A percentile compares a stretch with the other conserved stretches of the same genome.
Evolutionary conservation across 2,888 invertebrate genomes (phyloP).

Genomic region (Neoascia interrupta): DNA sequence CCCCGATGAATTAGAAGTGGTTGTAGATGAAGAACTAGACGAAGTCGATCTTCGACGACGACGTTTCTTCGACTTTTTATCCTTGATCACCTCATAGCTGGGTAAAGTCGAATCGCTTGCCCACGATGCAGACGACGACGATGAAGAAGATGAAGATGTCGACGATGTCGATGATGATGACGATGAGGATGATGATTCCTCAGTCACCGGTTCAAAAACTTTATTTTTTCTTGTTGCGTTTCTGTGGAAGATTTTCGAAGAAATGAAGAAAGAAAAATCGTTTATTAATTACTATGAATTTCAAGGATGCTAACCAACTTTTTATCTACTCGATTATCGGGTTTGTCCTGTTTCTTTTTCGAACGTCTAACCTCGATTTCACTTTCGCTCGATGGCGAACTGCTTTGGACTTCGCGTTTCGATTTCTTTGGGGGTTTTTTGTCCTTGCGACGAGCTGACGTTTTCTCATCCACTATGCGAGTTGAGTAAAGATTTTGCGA

Average conservation of each 20-base stretch:
- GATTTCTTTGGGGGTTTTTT: slow-evolving; percentile 76
- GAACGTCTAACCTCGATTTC: slow-evolving; percentile 75
- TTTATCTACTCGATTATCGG: slow-evolving; percentile 75
- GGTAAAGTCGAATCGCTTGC: slow-evolving; percentile 77
- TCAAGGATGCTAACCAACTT: slow-evolving; percentile 73
- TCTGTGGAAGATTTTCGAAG: slow-evolving; percentile 29
- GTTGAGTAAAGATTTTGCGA: slow-evolving; percentile 81
- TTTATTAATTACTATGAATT: slow-evolving; percentile 51
- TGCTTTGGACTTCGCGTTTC: slow-evolving; percentile 72
- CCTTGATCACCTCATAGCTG: slow-evolving; percentile 77
- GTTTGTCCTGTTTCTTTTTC: slow-evolving; percentile 74
- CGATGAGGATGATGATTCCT: slow-evolving; percentile 75
- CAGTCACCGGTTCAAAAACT: slow-evolving; percentile 76
- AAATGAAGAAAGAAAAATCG: slow-evolving; percentile 33
- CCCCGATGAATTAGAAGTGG: slow-evolving; percentile 59
- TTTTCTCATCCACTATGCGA: slow-evolving; percentile 74
- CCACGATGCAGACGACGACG: slow-evolving; percentile 75
- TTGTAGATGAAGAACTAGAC: slow-evolving; percentile 73
- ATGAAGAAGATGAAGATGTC: slow-evolving; percentile 71
- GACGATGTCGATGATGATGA: slow-evolving; percentile 70
- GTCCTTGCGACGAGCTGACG: slow-evolving; percentile 75
- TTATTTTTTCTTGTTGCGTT: slow-evolving; percentile 70
- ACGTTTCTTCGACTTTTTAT: slow-evolving; percentile 75
- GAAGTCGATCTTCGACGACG: slow-evolving; percentile 71
- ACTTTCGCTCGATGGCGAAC: slow-evolving; percentile 75